Percentiles rank a stretch among this genome's conserved stretches.
These are phyloP conservation scores for Galerucella nymphaeae DNA, from an alignment of 2,888 invertebrate species.

Conservation along the genomic window DNA sequence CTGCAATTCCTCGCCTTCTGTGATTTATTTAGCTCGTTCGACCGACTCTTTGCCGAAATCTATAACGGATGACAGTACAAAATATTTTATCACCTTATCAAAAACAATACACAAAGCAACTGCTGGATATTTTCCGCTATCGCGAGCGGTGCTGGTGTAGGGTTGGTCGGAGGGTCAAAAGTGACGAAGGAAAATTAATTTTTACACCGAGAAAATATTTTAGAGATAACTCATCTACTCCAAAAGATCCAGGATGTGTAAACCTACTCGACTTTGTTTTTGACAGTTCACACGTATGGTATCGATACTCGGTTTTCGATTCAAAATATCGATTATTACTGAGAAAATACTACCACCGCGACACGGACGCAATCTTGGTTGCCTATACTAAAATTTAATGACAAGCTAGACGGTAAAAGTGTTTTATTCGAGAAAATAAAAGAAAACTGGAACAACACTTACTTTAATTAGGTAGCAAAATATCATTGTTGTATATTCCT, in stretches of 20 bases:
- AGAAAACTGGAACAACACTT: background rate
- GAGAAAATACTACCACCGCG: too few relatives aligned
- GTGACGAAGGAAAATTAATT: background rate
- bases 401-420: too few relatives aligned
- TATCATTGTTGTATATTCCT: background rate
- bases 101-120: conserved; percentile 31
- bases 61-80: conserved; percentile 45
- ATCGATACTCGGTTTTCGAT: too few relatives aligned
- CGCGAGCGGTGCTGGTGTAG: background rate
- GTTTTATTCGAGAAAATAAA: too few relatives aligned
- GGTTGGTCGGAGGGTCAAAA: background rate
- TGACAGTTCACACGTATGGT: too few relatives aligned
- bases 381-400: too few relatives aligned
- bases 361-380: too few relatives aligned
- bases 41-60: conserved; percentile 36
- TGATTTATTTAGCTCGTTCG: conserved; percentile 38
- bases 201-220: background rate
- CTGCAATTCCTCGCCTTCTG: background rate
- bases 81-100: conserved; percentile 51
- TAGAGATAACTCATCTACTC: background rate
- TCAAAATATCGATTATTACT: too few relatives aligned
- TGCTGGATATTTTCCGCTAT: background rate
- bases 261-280: too few relatives aligned
- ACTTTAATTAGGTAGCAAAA: background rate
- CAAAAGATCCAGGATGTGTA: too few relatives aligned